Evolutionary conservation across 2,888 invertebrate species (phyloP).

Genomic region (Caenorhabditis becei): DNA sequence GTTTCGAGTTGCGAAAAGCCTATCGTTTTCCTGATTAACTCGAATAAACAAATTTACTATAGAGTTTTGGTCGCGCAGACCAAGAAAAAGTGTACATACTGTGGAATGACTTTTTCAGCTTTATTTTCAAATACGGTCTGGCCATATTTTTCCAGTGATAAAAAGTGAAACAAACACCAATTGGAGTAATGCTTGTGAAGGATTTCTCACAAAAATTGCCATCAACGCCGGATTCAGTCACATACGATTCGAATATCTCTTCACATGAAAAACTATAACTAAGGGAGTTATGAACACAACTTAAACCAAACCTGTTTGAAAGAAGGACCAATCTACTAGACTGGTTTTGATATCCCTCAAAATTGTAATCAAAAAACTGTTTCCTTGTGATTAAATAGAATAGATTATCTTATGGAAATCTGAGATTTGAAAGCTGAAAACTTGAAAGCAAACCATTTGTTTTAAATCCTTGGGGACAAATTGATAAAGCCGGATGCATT

Average conservation of each 20-base stretch:
- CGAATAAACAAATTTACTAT: no score
- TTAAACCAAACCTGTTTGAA: conserved; percentile 19
- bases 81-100: conserved; percentile 33
- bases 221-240: background rate
- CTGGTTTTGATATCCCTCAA: no score
- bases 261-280: conserved; percentile 41
- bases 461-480: conserved; percentile 55
- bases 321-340: background rate
- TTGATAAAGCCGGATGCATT: conserved; percentile 54
- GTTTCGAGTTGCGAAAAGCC: no score
- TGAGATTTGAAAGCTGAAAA: no score
- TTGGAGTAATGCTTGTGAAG: conserved; percentile 28
- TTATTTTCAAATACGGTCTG: conserved; percentile 25
- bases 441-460: no score
- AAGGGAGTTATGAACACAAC: no score
- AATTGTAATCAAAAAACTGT: no score
- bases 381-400: no score
- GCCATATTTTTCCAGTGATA: conserved; percentile 17
- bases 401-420: no score
- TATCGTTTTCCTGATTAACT: no score
- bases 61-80: no score
- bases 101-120: conserved; percentile 21
- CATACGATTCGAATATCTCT: conserved; percentile 38
- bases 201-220: conserved; percentile 25
- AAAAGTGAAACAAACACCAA: conserved; percentile 56